Evolutionary conservation across 1,140 invertebrate species (phyloP).

Genomic region (Magallana ariakensis): DNA sequence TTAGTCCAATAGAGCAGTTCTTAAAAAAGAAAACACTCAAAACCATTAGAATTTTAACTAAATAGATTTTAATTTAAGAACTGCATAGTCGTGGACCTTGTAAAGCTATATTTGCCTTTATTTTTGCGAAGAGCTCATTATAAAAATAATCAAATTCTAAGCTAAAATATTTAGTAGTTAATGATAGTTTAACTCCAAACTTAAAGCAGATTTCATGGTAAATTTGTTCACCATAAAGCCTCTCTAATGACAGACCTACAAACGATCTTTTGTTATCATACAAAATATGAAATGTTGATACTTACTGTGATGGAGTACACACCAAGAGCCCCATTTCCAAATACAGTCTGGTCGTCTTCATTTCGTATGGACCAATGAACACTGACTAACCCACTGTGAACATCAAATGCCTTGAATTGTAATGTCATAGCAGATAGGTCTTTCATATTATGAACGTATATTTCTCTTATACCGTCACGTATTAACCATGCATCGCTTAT

Average conservation of each 20-base stretch:
- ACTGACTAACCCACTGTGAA: slow-evolving; percentile 61
- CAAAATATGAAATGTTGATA: too few relatives aligned
- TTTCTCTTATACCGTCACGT: slow-evolving; percentile 48
- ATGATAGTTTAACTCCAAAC: too few relatives aligned
- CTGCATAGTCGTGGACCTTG: too few relatives aligned
- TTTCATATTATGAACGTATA: slow-evolving; percentile 59
- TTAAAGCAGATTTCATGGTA: too few relatives aligned
- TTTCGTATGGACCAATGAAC: slow-evolving; percentile 55
- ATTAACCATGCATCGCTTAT: slow-evolving; percentile 55
- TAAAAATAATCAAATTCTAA: too few relatives aligned
- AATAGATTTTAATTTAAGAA: too few relatives aligned
- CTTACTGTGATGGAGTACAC: background rate
- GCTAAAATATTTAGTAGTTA: too few relatives aligned
- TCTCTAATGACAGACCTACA: too few relatives aligned
- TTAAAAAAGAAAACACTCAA: background rate
- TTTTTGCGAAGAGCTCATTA: too few relatives aligned
- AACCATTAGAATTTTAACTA: background rate
- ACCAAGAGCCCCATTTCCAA: slow-evolving; percentile 47
- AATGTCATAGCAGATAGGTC: slow-evolving; percentile 66
- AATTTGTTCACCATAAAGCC: too few relatives aligned
- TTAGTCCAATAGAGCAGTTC: background rate
- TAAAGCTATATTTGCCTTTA: too few relatives aligned
- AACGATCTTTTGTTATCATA: too few relatives aligned
- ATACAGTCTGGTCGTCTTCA: background rate
- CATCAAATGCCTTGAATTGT: slow-evolving; percentile 61